Conservation (phyloP, 53 echinoderm and acorn worm species). For the Echinarachnius parma region DNA sequence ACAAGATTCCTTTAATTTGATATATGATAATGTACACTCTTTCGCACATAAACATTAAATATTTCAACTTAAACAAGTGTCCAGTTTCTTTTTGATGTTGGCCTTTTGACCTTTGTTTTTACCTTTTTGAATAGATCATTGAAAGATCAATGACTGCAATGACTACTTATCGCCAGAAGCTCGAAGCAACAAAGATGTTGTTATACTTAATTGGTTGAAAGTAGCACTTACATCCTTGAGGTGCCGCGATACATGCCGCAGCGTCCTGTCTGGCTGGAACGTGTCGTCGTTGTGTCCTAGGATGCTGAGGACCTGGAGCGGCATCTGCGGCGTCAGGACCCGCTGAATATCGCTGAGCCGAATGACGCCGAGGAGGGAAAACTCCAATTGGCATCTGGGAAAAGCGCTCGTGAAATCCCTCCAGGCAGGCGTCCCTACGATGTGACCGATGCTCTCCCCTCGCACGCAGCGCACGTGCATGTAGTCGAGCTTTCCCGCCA, state of each 20-base stretch:
- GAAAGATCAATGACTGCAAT: no score
- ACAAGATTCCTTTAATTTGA: no score
- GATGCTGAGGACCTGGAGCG: constrained; percentile 57
- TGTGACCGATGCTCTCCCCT: constrained; percentile 62
- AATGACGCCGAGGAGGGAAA: constrained; percentile 61
- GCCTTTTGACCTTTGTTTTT: no score
- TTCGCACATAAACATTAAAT: no score
- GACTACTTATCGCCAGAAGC: no score
- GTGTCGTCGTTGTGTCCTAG: constrained; percentile 84
- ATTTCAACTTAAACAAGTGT: no score
- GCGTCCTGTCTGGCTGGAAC: constrained; percentile 79
- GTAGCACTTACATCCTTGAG: constrained; percentile 28
- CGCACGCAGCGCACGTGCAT: constrained; percentile 64
- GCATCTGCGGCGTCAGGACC: constrained; percentile 71
- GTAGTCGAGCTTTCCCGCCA: constrained; percentile 41
- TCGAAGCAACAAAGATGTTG: no score
- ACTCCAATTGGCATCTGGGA: constrained; percentile 55
- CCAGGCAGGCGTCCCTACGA: constrained; percentile 67
- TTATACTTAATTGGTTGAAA: not conserved
- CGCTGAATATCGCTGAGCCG: constrained; percentile 62
- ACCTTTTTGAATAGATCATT: no score
- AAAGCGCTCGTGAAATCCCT: constrained; percentile 48
- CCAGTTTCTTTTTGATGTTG: no score
- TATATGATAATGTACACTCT: no score
- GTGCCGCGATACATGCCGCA: constrained; percentile 61